phyloP scores from a whole-genome alignment of 1,140 invertebrate genomes.

The Drusus annulatus region DNA sequence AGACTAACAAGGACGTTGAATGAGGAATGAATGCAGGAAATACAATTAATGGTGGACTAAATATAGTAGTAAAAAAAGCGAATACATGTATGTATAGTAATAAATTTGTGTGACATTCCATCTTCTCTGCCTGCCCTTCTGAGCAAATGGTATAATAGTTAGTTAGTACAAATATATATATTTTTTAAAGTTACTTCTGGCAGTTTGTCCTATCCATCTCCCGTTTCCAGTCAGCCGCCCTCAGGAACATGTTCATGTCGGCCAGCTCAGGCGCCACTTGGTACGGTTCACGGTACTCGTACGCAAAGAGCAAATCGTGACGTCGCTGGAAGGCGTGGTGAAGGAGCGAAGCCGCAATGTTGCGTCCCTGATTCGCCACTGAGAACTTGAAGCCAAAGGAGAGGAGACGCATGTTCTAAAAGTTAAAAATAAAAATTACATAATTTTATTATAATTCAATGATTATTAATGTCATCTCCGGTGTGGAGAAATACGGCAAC shows the following conservation, averaged over 20 bases:
- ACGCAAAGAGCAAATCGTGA: constrained; percentile 89
- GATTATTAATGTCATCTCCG: no score
- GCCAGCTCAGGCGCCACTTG: constrained; percentile 63
- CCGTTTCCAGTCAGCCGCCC: constrained; percentile 66
- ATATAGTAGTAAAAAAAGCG: no score
- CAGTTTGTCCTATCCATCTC: constrained; percentile 64
- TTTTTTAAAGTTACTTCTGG: constrained; percentile 44
- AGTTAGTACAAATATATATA: neutral
- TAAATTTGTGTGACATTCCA: no score
- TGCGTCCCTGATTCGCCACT: constrained; percentile 82
- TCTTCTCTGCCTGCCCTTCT: no score
- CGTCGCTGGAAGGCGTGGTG: constrained; percentile 90
- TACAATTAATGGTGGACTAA: no score
- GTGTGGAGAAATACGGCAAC: no score
- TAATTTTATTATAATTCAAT: no score
- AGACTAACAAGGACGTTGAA: no score
- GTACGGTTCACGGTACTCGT: constrained; percentile 79
- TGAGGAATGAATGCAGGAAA: no score
- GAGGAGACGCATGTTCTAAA: constrained; percentile 88
- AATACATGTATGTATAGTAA: no score
- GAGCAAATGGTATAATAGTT: no score
- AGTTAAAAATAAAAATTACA: constrained; percentile 53
- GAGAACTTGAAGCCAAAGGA: constrained; percentile 93
- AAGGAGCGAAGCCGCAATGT: constrained; percentile 84
- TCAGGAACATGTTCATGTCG: constrained; percentile 69